Percentiles rank a stretch among this genome's conserved stretches.
Conservation (phyloP, 1,140 invertebrate genomes). For the Penaeus japonicus region DNA sequence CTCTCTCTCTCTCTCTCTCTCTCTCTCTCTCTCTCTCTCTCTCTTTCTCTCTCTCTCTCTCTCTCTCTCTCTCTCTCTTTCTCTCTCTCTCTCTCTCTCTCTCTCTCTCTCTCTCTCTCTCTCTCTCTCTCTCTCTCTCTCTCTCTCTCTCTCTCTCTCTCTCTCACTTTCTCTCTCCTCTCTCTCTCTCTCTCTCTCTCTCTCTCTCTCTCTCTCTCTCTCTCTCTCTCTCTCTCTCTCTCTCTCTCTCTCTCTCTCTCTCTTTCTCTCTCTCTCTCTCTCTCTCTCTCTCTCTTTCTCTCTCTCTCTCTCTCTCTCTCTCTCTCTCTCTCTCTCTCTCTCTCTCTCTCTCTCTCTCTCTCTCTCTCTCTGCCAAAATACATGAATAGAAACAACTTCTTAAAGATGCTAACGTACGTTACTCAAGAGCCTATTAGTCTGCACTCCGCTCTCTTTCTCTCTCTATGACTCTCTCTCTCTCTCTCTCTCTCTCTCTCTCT, state of each 20-base stretch:
- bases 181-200: too few species aligned
- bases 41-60: too few species aligned
- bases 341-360: conserved; percentile 9
- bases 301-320: conserved; percentile 14
- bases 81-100: too few species aligned
- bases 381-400: not conserved
- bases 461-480: not conserved
- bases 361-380: not conserved
- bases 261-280: not conserved
- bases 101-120: too few species aligned
- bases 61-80: too few species aligned
- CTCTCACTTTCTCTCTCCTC: too few species aligned
- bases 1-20: not conserved
- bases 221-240: not conserved
- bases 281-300: not conserved
- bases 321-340: conserved; percentile 9
- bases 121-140: too few species aligned
- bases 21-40: not conserved
- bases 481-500: not conserved
- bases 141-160: too few species aligned
- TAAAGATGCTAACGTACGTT: too few species aligned
- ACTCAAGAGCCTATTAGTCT: not conserved
- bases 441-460: not conserved
- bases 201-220: not conserved
- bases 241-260: too few species aligned